Conservation (phyloP, 2,888 invertebrate genomes). For the Chrysomela aeneicollis region DNA sequence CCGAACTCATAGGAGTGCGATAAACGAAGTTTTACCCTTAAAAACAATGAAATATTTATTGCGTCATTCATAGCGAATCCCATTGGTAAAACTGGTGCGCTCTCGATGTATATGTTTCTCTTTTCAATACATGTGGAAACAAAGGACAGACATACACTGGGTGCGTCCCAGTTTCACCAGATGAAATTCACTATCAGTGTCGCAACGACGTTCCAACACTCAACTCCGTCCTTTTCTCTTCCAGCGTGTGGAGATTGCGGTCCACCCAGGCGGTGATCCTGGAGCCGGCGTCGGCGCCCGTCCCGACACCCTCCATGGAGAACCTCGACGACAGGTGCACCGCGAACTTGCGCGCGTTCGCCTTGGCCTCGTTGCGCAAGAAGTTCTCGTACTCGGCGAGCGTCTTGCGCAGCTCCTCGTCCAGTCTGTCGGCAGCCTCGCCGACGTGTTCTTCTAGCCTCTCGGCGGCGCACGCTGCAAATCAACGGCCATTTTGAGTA, state of each 20-base stretch:
- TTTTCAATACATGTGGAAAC: no score
- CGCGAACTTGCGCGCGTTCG: conserved; percentile 64
- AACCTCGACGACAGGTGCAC: conserved; percentile 70
- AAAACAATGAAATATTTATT: no score
- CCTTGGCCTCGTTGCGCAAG: conserved; percentile 46
- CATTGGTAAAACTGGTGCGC: no score
- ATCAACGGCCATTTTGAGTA: neutral
- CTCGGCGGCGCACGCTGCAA: neutral
- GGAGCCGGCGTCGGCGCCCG: conserved; percentile 67
- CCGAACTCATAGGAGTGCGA: no score
- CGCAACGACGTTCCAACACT: no score
- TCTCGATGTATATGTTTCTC: no score
- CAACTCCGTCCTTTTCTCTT: conserved; percentile 68
- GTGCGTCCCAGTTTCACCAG: no score
- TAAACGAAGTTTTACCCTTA: no score
- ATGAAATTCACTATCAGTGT: no score
- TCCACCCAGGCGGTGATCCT: conserved; percentile 69
- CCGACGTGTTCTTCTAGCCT: neutral
- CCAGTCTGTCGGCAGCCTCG: conserved; percentile 43
- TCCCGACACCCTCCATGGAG: neutral
- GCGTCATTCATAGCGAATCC: no score
- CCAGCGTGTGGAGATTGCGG: conserved; percentile 69
- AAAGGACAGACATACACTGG: no score
- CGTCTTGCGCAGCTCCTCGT: conserved; percentile 45
- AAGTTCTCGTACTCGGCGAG: conserved; percentile 47